A percentile compares a stretch with the other conserved stretches of the same genome.
Conservation (phyloP, 2,888 invertebrate species). For the Agrotis exclamationis region DNA sequence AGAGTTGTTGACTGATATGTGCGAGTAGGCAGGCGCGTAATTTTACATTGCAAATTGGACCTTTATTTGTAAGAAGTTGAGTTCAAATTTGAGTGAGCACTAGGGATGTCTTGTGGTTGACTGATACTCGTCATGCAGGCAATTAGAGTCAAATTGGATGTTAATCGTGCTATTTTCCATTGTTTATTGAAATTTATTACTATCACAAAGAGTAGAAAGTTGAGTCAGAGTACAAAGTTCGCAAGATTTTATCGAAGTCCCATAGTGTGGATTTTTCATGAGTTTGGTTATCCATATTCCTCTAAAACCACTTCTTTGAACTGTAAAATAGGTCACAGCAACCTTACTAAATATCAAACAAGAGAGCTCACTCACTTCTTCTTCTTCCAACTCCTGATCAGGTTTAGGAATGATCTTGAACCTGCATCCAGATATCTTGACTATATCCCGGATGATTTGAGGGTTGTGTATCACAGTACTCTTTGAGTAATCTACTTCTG, state of each 20-base stretch:
- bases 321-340: background rate
- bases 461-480: slow-evolving; percentile 92
- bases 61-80: too few relatives aligned
- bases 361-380: slow-evolving; percentile 71
- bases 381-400: slow-evolving; percentile 78
- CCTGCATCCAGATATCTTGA: slow-evolving; percentile 93
- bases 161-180: background rate
- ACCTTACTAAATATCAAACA: background rate
- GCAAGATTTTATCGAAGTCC: too few relatives aligned
- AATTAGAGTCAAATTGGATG: too few relatives aligned
- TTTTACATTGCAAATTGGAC: background rate
- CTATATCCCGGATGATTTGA: slow-evolving; percentile 92
- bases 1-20: too few relatives aligned
- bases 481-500: slow-evolving; percentile 87
- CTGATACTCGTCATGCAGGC: too few relatives aligned
- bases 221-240: too few relatives aligned
- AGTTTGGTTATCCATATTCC: too few relatives aligned
- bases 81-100: background rate
- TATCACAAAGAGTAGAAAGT: background rate
- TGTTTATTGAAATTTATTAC: background rate
- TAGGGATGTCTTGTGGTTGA: background rate
- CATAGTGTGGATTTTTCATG: too few relatives aligned
- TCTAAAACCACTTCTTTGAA: background rate
- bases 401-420: slow-evolving; percentile 91
- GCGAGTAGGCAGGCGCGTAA: too few relatives aligned